These are phyloP conservation scores for Bucorvus abyssinicus DNA, from an alignment of 2,797 vertebrate species.

Conservation along the genomic window DNA sequence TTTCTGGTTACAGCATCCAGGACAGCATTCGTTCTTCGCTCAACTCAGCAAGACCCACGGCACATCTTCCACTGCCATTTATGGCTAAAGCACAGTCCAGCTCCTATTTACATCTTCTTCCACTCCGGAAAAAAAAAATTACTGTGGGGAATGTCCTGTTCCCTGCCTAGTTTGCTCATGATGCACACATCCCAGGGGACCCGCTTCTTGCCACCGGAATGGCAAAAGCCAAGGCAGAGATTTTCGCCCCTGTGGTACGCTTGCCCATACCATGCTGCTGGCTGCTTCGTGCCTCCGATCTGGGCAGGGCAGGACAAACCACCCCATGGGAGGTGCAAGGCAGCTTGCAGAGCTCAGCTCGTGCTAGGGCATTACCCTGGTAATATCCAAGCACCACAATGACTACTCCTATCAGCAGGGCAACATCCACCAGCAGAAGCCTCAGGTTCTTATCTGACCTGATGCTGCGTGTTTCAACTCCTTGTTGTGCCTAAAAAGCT, in stretches of 20 bases:
- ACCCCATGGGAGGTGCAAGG: fast-evolving
- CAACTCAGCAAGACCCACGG: not conserved
- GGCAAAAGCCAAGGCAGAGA: not conserved
- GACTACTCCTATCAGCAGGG: not conserved
- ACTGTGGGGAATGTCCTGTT: not conserved
- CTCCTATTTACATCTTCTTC: not conserved
- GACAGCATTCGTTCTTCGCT: fast-evolving
- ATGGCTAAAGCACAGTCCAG: not conserved
- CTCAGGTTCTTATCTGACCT: fast-evolving
- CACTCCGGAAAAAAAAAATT: not conserved
- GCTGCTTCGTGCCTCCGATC: fast-evolving
- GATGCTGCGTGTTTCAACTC: fast-evolving
- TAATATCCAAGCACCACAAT: not conserved
- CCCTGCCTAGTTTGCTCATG: not conserved
- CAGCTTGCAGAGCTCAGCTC: fast-evolving
- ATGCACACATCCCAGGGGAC: not conserved
- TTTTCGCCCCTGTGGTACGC: fast-evolving
- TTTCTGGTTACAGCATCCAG: not conserved
- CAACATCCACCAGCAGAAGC: not conserved
- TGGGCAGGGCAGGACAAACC: fast-evolving
- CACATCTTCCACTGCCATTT: not conserved
- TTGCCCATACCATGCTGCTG: not conserved
- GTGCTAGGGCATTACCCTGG: fast-evolving
- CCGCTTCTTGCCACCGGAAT: fast-evolving
- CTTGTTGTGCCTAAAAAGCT: fast-evolving